Percentiles rank a stretch among this genome's conserved stretches.
phyloP scores from a whole-genome alignment of 53 echinoderm and acorn worm species.

The Patiria pectinifera region DNA sequence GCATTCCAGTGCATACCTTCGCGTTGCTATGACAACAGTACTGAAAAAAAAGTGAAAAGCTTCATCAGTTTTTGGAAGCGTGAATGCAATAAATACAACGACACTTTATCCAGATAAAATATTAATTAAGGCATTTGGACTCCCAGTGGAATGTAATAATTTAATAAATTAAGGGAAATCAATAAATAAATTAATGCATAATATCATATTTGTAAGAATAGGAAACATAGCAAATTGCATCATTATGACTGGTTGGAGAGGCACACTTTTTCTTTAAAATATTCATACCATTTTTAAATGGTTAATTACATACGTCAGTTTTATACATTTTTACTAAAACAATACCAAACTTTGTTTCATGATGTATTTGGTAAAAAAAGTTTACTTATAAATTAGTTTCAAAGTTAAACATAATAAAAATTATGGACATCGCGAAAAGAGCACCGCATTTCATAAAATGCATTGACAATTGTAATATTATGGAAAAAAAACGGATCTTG shows the following conservation, averaged over 20 bases:
- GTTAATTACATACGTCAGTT: no score
- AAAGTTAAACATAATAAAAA: no score
- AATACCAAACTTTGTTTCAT: background rate
- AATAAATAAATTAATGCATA: slow-evolving; percentile 29
- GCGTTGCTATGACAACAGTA: slow-evolving; percentile 2
- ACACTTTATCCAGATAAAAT: slow-evolving; percentile 3
- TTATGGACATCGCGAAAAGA: background rate
- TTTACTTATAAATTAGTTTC: no score
- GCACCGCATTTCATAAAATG: background rate
- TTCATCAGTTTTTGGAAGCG: background rate
- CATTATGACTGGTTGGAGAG: background rate
- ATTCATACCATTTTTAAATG: background rate
- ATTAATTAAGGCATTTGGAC: background rate
- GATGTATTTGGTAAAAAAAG: no score
- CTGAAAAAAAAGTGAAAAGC: background rate
- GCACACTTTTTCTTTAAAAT: background rate
- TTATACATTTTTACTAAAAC: no score
- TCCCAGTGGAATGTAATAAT: slow-evolving; percentile 29
- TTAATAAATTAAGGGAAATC: slow-evolving; percentile 32
- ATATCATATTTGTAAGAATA: background rate
- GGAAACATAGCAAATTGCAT: background rate
- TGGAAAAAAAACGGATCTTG: background rate
- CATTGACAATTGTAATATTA: background rate
- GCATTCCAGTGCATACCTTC: background rate
- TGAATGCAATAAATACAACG: slow-evolving; percentile 1